These are phyloP conservation scores for Epinotia bilunana DNA, from an alignment of 2,888 invertebrate species.

Conservation along the genomic window DNA sequence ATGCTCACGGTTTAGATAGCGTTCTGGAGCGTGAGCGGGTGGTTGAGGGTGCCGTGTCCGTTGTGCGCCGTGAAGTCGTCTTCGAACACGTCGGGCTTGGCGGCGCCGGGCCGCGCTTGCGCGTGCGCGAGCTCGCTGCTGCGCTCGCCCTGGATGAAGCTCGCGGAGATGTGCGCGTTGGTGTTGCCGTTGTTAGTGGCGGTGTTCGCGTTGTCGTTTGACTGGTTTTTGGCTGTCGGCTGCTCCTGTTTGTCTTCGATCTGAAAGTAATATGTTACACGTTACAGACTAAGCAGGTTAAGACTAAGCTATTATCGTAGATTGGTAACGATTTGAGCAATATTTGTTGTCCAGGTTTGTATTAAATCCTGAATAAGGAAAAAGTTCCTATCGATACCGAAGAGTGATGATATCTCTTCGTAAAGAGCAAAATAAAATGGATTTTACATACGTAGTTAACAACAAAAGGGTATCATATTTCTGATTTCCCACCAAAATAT, in stretches of 20 bases:
- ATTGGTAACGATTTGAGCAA: too few species aligned
- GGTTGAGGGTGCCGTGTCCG: constrained; percentile 67
- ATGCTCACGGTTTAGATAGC: constrained; percentile 66
- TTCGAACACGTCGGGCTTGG: constrained; percentile 49
- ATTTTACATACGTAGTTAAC: too few species aligned
- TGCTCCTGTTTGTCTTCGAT: constrained; percentile 71
- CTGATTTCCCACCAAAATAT: too few species aligned
- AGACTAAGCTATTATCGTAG: neutral
- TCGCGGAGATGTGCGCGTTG: constrained; percentile 61
- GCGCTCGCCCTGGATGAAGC: constrained; percentile 74
- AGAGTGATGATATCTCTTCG: too few species aligned
- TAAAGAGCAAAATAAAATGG: too few species aligned
- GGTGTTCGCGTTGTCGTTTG: constrained; percentile 52
- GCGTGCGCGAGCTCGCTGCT: constrained; percentile 58
- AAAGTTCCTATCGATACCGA: too few species aligned
- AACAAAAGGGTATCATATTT: too few species aligned
- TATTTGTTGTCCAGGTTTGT: too few species aligned
- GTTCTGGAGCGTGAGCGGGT: constrained; percentile 77
- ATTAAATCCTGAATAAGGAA: too few species aligned
- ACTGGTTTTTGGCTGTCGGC: constrained; percentile 56
- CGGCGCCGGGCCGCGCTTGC: too few species aligned
- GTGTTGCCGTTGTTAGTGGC: constrained; percentile 69
- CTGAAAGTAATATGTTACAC: constrained; percentile 54
- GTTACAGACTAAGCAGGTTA: neutral
- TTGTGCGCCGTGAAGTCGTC: constrained; percentile 81